These are phyloP conservation scores for Pseudopodoces humilis DNA, from an alignment of 2,113 vertebrate genomes.

Conservation along the genomic window DNA sequence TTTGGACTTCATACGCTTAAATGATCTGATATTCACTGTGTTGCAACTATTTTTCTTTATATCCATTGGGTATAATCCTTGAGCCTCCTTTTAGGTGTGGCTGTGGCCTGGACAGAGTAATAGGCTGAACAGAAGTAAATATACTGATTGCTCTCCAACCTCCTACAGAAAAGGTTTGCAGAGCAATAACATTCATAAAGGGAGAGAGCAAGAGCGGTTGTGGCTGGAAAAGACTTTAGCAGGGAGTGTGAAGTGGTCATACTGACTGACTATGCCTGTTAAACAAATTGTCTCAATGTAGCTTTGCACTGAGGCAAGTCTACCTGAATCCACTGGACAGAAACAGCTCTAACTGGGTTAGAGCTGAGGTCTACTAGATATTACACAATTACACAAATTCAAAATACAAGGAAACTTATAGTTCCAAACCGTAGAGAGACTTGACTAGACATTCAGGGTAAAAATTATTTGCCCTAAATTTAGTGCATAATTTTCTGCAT, in stretches of 20 bases:
- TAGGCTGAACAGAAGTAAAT: background rate
- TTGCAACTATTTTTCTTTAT: background rate
- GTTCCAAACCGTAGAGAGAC: background rate
- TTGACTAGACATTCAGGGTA: background rate
- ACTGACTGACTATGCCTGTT: background rate
- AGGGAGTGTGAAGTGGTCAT: background rate
- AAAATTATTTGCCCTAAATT: background rate
- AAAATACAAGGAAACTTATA: background rate
- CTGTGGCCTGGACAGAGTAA: background rate
- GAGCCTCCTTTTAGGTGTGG: background rate
- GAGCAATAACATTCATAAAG: background rate
- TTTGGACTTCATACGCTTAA: background rate
- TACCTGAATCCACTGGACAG: background rate
- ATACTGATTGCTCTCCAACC: background rate
- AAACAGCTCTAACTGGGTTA: background rate
- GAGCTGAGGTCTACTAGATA: background rate
- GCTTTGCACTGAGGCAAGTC: background rate
- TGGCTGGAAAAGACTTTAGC: background rate
- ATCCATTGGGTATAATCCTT: background rate
- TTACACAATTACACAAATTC: background rate
- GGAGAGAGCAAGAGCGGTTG: background rate
- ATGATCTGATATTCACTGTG: background rate
- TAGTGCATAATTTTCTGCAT: background rate
- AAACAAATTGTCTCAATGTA: background rate
- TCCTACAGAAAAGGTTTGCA: background rate